A percentile compares a stretch with the other conserved stretches of the same genome.
Evolutionary conservation across 1,140 invertebrate species (phyloP).

Genomic region (Pygmarrhopalites habei): DNA sequence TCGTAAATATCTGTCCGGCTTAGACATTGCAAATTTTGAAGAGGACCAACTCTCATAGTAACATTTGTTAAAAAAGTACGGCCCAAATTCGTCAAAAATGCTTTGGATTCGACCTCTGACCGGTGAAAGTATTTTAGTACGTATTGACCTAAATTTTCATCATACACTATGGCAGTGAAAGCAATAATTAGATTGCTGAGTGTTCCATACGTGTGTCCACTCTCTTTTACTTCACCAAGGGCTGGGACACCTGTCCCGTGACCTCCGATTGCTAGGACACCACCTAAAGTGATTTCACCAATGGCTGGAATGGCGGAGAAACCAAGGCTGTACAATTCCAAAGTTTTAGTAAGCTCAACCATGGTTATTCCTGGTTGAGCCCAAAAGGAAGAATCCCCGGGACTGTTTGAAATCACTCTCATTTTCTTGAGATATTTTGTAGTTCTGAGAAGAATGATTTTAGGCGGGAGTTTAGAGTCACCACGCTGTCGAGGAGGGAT

Average conservation of each 20-base stretch:
- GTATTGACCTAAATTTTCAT: background rate
- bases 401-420: background rate
- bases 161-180: constrained; percentile 9
- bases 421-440: constrained; percentile 4
- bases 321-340: background rate
- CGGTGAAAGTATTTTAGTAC: constrained; percentile 17
- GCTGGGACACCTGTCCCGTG: constrained; percentile 17
- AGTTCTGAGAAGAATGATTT: background rate
- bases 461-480: background rate
- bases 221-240: background rate
- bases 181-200: constrained; percentile 9
- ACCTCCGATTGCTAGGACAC: constrained; percentile 16
- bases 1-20: constrained; percentile 7
- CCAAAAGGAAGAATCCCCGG: background rate
- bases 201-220: constrained; percentile 1
- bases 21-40: constrained; percentile 8
- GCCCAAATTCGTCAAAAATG: constrained; percentile 19
- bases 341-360: constrained; percentile 6
- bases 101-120: constrained; percentile 9
- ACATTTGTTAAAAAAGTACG: constrained; percentile 17
- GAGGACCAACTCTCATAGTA: background rate
- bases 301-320: background rate
- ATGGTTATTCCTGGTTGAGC: constrained; percentile 6
- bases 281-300: constrained; percentile 17
- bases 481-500: too few relatives aligned